These are phyloP conservation scores for Mixornis gularis DNA, from an alignment of 2,113 vertebrate species.

Conservation along the genomic window DNA sequence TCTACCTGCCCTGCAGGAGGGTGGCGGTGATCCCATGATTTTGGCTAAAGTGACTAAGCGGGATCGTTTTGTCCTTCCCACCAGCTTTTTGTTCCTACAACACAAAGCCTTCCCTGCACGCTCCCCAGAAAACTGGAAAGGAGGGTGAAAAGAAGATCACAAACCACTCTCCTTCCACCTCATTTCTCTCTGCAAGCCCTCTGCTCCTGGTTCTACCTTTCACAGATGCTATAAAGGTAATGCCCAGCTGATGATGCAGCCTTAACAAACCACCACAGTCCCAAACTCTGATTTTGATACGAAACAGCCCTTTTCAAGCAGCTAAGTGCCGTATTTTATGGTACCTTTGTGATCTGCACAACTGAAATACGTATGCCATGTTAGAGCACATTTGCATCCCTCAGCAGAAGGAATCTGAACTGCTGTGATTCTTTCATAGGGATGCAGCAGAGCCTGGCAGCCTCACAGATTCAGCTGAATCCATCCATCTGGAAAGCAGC, in stretches of 20 bases:
- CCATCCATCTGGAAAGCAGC: conserved; percentile 29
- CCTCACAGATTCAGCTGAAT: conserved; percentile 1
- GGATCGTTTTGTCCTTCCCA: not conserved
- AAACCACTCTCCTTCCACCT: not conserved
- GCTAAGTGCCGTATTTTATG: not conserved
- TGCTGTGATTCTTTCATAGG: conserved; percentile 25
- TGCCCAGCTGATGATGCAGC: not conserved
- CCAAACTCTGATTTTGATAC: not conserved
- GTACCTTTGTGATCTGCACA: conserved; percentile 24
- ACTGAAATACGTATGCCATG: conserved; percentile 9
- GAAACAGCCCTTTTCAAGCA: conserved; percentile 43
- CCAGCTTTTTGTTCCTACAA: not conserved
- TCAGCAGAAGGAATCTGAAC: not conserved
- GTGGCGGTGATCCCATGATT: not conserved
- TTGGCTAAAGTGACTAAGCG: not conserved
- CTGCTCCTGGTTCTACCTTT: not conserved
- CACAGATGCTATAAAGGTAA: not conserved
- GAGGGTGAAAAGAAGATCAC: not conserved
- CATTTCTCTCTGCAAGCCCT: not conserved
- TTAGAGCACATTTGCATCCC: conserved; percentile 23
- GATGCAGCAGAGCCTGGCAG: not conserved
- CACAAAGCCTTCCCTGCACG: fast-evolving
- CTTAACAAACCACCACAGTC: not conserved
- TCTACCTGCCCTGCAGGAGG: not conserved
- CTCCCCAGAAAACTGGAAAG: not conserved